Evolutionary conservation across 2,113 vertebrate genomes (phyloP).

Genomic region (Halichoerus grypus): DNA sequence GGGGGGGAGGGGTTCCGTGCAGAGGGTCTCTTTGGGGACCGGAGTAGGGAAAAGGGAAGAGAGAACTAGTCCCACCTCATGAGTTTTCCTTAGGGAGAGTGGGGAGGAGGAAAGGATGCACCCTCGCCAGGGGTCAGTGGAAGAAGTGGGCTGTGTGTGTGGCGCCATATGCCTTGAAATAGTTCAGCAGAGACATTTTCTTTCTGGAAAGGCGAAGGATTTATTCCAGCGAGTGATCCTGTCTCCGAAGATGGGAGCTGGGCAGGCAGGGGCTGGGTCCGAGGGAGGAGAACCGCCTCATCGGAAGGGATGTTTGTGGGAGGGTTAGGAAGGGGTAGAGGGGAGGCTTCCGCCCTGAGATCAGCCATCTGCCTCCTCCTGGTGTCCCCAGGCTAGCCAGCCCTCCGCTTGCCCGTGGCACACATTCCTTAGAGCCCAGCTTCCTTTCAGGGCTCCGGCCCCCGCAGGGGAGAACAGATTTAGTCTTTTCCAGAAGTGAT

Average conservation of each 20-base stretch:
- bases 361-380: neutral
- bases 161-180: neutral
- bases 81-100: neutral
- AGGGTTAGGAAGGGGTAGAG: neutral
- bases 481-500: neutral
- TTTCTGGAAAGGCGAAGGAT: neutral
- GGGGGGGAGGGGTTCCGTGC: neutral
- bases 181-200: neutral
- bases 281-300: neutral
- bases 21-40: neutral
- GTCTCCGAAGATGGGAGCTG: neutral
- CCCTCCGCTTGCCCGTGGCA: neutral
- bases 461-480: slow-evolving; percentile 1
- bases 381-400: neutral
- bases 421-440: neutral
- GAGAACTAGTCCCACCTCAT: neutral
- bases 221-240: neutral
- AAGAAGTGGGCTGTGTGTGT: neutral
- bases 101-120: neutral
- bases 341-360: neutral
- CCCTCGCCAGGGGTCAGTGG: neutral
- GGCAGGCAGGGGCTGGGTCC: neutral
- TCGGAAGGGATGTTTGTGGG: neutral
- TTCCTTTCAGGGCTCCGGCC: neutral
- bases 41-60: neutral